These are phyloP conservation scores for Nemotelus pantherinus DNA, from an alignment of 2,888 invertebrate species.

Conservation along the genomic window DNA sequence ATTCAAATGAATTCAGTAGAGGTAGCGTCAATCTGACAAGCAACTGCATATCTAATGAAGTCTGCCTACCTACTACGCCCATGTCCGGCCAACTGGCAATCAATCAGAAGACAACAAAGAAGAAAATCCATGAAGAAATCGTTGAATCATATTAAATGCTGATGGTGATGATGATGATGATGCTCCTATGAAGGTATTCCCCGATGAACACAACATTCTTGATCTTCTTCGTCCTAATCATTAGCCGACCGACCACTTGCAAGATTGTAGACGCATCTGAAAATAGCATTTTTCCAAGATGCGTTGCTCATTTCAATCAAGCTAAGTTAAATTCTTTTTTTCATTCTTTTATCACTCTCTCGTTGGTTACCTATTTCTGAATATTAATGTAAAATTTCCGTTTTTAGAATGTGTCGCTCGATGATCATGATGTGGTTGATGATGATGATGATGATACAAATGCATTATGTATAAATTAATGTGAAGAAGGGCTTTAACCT, in stretches of 20 bases:
- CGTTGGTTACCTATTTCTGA: neutral
- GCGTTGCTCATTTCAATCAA: neutral
- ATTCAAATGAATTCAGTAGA: too few species aligned
- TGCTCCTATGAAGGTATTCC: conserved; percentile 20
- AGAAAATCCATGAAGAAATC: neutral
- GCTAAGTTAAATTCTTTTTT: neutral
- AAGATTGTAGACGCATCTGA: neutral
- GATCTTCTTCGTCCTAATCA: neutral
- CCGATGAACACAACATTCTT: conserved; percentile 8
- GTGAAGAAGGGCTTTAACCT: conserved; percentile 31
- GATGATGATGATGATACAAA: neutral
- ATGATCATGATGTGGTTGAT: too few species aligned
- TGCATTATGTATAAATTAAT: conserved; percentile 21
- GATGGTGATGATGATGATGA: neutral
- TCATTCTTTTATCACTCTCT: neutral
- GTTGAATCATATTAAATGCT: conserved; percentile 22
- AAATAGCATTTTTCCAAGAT: neutral
- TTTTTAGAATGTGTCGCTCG: conserved; percentile 4
- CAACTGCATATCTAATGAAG: too few species aligned
- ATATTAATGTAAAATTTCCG: conserved; percentile 25
- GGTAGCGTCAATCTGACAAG: too few species aligned
- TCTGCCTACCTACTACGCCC: conserved; percentile 7
- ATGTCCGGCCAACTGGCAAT: neutral
- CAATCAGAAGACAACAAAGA: too few species aligned
- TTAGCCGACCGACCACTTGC: neutral